Conservation (phyloP, 2,797 vertebrate species). For the Siniperca scherzeri region DNA sequence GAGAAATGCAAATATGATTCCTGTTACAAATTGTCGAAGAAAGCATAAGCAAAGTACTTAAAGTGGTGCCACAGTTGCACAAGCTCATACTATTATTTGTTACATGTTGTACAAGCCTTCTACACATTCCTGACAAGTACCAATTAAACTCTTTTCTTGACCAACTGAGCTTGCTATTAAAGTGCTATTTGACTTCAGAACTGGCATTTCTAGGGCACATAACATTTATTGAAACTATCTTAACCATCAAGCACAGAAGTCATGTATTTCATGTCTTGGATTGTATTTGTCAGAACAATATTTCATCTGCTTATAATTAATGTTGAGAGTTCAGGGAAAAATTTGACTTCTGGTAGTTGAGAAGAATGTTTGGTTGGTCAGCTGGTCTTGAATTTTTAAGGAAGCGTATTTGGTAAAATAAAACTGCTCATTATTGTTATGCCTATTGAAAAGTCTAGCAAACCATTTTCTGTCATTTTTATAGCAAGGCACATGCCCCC, state of each 20-base stretch:
- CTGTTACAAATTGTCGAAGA: not conserved
- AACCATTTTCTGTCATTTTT: not conserved
- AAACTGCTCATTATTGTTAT: not conserved
- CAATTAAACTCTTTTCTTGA: not conserved
- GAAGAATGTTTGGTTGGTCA: not conserved
- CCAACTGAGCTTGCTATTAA: not conserved
- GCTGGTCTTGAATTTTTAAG: not conserved
- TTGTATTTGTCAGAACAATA: constrained; percentile 1
- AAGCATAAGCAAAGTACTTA: not conserved
- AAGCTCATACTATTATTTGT: not conserved
- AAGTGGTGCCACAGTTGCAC: not conserved
- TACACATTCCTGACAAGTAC: not conserved
- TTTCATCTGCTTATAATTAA: not conserved
- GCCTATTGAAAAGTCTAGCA: not conserved
- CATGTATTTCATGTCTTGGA: not conserved
- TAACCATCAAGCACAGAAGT: not conserved
- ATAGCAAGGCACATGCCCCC: not conserved
- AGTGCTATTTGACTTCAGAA: not conserved
- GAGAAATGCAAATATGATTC: not conserved
- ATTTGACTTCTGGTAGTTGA: not conserved
- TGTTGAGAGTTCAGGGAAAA: not conserved
- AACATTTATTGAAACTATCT: not conserved
- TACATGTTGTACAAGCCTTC: not conserved
- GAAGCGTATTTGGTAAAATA: not conserved
- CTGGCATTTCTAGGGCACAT: not conserved